phyloP scores from a whole-genome alignment of 2,113 vertebrate genomes.

The Prinia subflava region DNA sequence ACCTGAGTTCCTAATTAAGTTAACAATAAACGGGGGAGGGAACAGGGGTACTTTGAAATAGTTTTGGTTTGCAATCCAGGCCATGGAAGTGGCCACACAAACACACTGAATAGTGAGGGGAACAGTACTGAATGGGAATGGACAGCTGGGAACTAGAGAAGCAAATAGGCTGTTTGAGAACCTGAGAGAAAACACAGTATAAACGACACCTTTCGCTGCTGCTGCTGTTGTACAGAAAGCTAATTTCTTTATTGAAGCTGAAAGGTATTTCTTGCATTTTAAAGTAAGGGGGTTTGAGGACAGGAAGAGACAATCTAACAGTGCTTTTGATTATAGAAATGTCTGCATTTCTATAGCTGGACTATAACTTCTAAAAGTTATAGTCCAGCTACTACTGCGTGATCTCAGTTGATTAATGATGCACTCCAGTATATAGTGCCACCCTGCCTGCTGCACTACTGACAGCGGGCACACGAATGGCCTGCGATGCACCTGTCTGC shows the following conservation, averaged over 20 bases:
- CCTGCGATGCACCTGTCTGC: not conserved
- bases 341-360: too few relatives aligned
- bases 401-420: not conserved
- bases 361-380: not conserved
- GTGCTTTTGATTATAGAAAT: not conserved
- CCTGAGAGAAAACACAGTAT: not conserved
- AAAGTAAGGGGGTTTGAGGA: not conserved
- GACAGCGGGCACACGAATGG: not conserved
- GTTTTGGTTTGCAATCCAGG: not conserved
- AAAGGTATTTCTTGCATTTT: not conserved
- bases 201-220: not conserved
- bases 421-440: not conserved
- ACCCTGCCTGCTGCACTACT: not conserved
- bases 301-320: not conserved
- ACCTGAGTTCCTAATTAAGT: not conserved
- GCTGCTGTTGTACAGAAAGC: not conserved
- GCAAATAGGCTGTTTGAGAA: not conserved
- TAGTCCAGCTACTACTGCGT: not conserved
- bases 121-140: not conserved
- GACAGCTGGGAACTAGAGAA: not conserved
- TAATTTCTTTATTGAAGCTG: not conserved
- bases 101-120: fast-evolving
- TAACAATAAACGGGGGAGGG: not conserved
- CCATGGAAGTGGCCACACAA: not conserved
- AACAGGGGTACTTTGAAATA: not conserved